Conservation (phyloP, 2,113 vertebrate genomes). For the Prinia subflava region DNA sequence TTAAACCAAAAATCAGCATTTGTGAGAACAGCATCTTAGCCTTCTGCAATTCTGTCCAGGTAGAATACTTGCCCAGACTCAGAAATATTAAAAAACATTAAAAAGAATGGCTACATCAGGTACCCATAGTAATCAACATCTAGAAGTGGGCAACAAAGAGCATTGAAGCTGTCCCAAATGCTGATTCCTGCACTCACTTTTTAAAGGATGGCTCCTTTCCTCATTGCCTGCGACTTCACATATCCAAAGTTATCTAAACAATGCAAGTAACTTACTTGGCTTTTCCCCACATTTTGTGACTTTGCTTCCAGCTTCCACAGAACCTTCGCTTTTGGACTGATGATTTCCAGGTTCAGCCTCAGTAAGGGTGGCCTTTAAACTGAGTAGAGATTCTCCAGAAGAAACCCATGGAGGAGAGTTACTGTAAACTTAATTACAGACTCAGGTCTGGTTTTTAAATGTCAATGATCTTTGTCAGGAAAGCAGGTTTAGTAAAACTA, state of each 20-base stretch:
- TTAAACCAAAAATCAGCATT: neutral
- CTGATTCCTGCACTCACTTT: neutral
- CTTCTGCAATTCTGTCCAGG: neutral
- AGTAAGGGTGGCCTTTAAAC: neutral
- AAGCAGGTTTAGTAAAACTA: neutral
- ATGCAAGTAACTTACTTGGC: neutral
- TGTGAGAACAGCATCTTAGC: neutral
- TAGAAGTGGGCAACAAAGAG: neutral
- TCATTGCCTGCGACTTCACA: neutral
- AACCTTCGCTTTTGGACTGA: neutral
- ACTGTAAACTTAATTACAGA: neutral
- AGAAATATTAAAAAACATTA: neutral
- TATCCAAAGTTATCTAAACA: neutral
- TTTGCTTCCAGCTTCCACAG: neutral
- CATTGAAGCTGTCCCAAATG: neutral
- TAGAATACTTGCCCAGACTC: neutral
- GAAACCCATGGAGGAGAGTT: neutral
- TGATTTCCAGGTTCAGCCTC: neutral
- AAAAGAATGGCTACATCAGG: neutral
- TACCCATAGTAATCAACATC: neutral
- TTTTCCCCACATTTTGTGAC: neutral
- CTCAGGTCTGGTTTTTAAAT: neutral
- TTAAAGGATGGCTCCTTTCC: neutral
- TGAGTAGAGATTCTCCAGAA: neutral
- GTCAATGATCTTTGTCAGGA: neutral